phyloP scores from a whole-genome alignment of 2,797 vertebrate genomes.

The Centroberyx gerrardi region DNA sequence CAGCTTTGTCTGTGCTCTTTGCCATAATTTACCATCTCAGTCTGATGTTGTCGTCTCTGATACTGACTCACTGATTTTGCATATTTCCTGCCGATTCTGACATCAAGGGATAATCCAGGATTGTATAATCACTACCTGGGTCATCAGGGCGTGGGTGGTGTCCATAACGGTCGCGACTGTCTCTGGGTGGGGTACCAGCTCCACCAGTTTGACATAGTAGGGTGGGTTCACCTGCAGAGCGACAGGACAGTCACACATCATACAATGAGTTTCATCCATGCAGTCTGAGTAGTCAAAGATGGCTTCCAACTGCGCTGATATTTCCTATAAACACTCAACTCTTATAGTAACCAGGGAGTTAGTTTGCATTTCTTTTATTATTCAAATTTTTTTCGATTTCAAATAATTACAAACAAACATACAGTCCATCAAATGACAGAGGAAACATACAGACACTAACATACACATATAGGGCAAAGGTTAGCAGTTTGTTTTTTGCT shows the following conservation, averaged over 20 bases:
- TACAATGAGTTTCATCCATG: not conserved
- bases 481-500: too few relatives aligned
- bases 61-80: not conserved
- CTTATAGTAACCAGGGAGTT: too few relatives aligned
- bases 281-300: not conserved
- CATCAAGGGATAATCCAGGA: not conserved
- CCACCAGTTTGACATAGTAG: constrained; percentile 94
- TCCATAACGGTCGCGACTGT: constrained; percentile 87
- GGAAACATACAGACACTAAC: too few relatives aligned
- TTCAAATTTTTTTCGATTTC: too few relatives aligned
- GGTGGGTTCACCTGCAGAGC: constrained; percentile 93
- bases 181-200: constrained; percentile 96
- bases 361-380: too few relatives aligned
- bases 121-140: constrained; percentile 63
- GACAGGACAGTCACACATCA: not conserved
- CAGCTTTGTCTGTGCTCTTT: too few relatives aligned
- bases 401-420: too few relatives aligned
- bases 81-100: not conserved
- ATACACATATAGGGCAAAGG: too few relatives aligned
- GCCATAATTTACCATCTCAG: too few relatives aligned
- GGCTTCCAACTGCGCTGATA: not conserved
- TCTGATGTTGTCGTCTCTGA: not conserved
- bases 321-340: not conserved
- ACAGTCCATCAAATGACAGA: too few relatives aligned
- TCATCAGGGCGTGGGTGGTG: constrained; percentile 90